Base-by-base conservation (phyloP, 2,113 vertebrate genomes). In the Hipposideros armiger region DNA sequence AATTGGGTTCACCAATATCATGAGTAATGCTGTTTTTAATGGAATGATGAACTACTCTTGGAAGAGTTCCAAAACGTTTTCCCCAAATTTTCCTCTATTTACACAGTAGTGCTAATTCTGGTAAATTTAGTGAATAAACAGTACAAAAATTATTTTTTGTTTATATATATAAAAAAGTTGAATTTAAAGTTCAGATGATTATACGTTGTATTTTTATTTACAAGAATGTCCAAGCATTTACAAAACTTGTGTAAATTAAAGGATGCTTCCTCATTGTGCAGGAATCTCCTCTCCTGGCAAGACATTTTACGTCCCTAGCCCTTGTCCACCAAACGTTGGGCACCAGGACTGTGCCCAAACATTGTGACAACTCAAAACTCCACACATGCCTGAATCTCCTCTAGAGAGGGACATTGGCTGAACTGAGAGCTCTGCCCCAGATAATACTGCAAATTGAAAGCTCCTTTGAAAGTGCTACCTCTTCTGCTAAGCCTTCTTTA, bases 71-170 rank as follows among this genome's bases (percentile, higher is more conserved):
- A 45, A 76, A 40, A 52, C 42, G 11, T 7, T 50, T 56, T 0
- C 3, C 4, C 1, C 7, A 42, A 7, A 32, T 11, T 36, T 73
- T 83, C 19, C 6, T 90, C 26, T 64, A 47, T 58, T 58, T 92
- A 20, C 3, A 30, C 1, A 30, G 24, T 4, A 9, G 15, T 90
- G n/a, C 83, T 77, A 82, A 81, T 83, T 92, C 62, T 69, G n/a
- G 47, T 67, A 87, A 94, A 95, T 73, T 85, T n/a, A 90, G 16
- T 73, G 9, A 52, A 36, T 56, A 88, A 58, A 52, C n/a, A 45
- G 56, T 64, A n/a, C 16, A 72, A 72, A 56, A 64, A 47, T 30
- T 85, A 69, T 40, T 94, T 96, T 95, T 95, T 78, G 5, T 19
- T 76, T 86, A 36, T 60, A 80, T 89, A 92, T 58, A 74, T 76